Evolutionary conservation across 2,797 vertebrate species (phyloP).

Genomic region (Monodelphis domestica): DNA sequence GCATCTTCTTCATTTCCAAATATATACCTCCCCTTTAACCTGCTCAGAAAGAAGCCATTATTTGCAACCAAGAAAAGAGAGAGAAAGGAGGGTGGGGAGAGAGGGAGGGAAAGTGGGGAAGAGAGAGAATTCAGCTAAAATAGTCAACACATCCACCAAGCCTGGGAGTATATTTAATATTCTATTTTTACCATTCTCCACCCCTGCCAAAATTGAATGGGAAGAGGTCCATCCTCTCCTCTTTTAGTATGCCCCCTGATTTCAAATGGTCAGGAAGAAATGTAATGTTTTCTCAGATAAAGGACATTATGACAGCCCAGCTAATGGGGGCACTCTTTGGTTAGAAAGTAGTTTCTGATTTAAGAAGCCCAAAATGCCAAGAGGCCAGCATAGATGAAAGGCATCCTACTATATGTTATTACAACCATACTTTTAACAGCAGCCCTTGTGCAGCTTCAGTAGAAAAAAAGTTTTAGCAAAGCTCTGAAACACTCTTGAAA

Average conservation of each 20-base stretch:
- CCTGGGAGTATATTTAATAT: not conserved
- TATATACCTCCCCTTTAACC: not conserved
- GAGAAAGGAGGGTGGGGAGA: no score
- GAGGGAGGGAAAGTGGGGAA: not conserved
- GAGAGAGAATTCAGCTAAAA: not conserved
- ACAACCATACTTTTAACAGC: conserved; percentile 55
- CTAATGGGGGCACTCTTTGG: not conserved
- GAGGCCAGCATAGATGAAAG: not conserved
- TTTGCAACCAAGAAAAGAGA: not conserved
- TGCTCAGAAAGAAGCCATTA: not conserved
- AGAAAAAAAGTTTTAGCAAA: conserved; percentile 45
- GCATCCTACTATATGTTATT: not conserved
- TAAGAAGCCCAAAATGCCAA: not conserved
- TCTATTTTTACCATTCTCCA: not conserved
- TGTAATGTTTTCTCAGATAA: no score
- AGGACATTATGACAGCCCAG: conserved; percentile 12
- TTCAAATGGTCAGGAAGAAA: conserved; percentile 16
- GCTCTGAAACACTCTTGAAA: not conserved
- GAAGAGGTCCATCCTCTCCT: not conserved
- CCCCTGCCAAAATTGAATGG: not conserved
- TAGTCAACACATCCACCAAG: not conserved
- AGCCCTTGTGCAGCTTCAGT: not conserved
- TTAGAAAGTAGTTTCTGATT: conserved; percentile 4
- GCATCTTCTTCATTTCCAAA: not conserved
- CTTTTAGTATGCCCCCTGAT: not conserved